Evolutionary conservation across 2,797 vertebrate species (phyloP).

Genomic region (Ambastaia sidthimunki): DNA sequence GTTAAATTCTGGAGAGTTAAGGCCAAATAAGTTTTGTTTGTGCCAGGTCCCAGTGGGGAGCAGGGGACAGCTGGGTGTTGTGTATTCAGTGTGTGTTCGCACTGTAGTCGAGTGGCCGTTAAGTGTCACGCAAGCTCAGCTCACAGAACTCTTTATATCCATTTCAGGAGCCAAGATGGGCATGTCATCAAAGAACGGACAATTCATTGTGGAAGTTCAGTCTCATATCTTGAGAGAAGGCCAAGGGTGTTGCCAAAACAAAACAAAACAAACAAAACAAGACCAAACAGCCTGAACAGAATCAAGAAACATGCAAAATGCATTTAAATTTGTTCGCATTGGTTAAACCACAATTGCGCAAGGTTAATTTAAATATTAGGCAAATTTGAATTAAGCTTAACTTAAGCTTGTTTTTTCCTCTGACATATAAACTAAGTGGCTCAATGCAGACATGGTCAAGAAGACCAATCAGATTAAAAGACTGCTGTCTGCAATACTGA

Average conservation of each 20-base stretch:
- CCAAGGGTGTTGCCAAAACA: conserved; percentile 34
- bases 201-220: conserved; percentile 32
- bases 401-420: not conserved
- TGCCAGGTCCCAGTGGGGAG: conserved; percentile 67
- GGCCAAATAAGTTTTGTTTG: conserved; percentile 66
- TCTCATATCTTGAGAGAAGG: conserved; percentile 19
- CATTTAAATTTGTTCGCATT: not conserved
- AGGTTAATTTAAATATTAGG: conserved; percentile 9
- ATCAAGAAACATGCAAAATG: not conserved
- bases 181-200: conserved; percentile 38
- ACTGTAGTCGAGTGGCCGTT: conserved; percentile 52
- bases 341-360: not conserved
- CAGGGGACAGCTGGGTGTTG: conserved; percentile 62
- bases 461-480: not conserved
- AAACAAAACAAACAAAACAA: not conserved
- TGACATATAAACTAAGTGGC: conserved; percentile 31
- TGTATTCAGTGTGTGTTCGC: conserved; percentile 68
- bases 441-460: conserved; percentile 32
- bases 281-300: conserved; percentile 10
- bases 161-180: conserved; percentile 49
- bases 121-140: conserved; percentile 65
- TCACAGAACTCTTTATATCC: conserved; percentile 38
- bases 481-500: conserved; percentile 22
- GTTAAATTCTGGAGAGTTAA: conserved; percentile 61
- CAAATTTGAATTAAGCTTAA: conserved; percentile 9